These are phyloP conservation scores for Acanthornis magna DNA, from an alignment of 2,797 vertebrate genomes.

Conservation along the genomic window DNA sequence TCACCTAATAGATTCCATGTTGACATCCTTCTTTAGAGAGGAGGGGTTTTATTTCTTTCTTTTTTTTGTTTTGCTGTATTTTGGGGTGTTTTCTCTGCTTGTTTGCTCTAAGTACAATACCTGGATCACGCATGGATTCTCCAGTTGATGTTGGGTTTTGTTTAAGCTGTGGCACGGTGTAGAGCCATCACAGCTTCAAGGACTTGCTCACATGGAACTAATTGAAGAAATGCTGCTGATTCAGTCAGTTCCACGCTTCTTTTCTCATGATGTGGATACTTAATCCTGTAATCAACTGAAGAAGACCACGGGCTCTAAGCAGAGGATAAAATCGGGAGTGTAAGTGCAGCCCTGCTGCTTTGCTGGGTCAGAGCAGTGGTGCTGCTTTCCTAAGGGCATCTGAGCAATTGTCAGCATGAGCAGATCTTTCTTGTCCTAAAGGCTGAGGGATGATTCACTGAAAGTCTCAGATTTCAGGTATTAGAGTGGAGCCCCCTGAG, in stretches of 20 bases:
- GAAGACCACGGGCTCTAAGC: background rate
- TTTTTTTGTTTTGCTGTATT: background rate
- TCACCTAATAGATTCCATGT: background rate
- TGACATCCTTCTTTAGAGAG: background rate
- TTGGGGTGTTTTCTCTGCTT: background rate
- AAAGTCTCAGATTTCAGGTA: background rate
- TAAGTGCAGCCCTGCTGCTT: background rate
- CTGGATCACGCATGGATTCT: background rate
- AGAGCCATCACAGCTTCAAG: background rate
- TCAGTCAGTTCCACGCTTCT: background rate
- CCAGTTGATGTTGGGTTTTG: background rate
- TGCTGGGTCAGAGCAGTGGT: background rate
- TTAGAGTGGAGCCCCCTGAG: background rate
- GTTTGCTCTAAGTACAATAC: background rate
- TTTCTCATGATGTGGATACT: background rate
- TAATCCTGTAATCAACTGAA: background rate
- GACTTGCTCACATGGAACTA: background rate
- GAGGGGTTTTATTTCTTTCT: fast-evolving
- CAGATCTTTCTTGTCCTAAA: background rate
- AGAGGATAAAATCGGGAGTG: background rate
- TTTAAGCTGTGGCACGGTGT: background rate
- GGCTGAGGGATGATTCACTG: background rate
- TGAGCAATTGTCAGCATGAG: background rate
- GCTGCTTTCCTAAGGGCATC: background rate
- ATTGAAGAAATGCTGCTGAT: background rate